Conservation (phyloP, 2,888 invertebrate genomes). For the Eulithis testata region DNA sequence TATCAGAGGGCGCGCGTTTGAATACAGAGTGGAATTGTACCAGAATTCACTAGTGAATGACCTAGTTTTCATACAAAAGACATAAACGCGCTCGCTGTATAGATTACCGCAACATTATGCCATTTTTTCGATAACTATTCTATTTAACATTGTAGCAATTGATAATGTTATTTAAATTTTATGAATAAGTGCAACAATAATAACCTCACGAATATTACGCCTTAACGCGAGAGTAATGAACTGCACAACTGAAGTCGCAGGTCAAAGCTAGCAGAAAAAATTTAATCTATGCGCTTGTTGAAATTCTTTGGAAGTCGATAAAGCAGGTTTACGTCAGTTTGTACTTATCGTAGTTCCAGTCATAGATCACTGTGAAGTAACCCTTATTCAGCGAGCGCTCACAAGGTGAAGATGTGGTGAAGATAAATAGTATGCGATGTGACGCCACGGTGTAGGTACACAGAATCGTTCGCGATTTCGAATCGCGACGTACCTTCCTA, state of each 20-base stretch:
- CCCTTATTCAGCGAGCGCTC: constrained; percentile 36
- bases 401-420: constrained; percentile 28
- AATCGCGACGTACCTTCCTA: constrained; percentile 21
- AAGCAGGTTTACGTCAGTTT: too few species aligned
- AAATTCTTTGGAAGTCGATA: too few species aligned
- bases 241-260: too few species aligned
- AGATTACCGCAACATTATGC: constrained; percentile 1
- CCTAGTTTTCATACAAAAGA: constrained; percentile 23
- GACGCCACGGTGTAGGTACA: constrained; percentile 56
- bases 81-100: constrained; percentile 21
- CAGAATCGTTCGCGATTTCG: constrained; percentile 40
- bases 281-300: too few species aligned
- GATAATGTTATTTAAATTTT: too few species aligned
- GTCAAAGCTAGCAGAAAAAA: too few species aligned
- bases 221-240: too few species aligned
- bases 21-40: too few species aligned
- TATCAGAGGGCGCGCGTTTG: too few species aligned
- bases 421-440: constrained; percentile 50
- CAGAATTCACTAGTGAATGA: not conserved
- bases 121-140: not conserved
- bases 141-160: not conserved
- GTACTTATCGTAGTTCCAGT: not conserved
- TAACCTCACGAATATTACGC: too few species aligned
- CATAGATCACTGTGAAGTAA: constrained; percentile 36
- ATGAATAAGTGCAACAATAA: too few species aligned